Conservation (phyloP, 2,113 vertebrate species). For the Salvelinus fontinalis region DNA sequence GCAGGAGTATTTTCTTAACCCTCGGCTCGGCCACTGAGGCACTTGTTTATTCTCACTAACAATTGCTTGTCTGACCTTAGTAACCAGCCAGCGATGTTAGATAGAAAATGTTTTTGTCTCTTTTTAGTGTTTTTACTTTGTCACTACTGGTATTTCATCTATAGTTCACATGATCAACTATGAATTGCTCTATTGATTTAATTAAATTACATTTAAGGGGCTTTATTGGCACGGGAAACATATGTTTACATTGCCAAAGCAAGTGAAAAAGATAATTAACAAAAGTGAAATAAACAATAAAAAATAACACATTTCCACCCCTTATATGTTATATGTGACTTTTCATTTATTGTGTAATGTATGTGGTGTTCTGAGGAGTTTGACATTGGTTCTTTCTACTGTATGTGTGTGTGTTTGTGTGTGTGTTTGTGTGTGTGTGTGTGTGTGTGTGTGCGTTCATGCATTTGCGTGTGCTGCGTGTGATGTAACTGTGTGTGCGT, state of each 20-base stretch:
- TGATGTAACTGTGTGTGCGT: conserved; percentile 26
- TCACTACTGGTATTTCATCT: conserved; percentile 26
- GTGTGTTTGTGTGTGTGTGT: background rate
- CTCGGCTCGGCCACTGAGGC: background rate
- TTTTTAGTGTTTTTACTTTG: conserved; percentile 1
- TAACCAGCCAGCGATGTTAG: too few species aligned
- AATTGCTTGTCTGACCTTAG: conserved; percentile 53
- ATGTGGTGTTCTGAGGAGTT: background rate
- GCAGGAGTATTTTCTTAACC: conserved; percentile 53
- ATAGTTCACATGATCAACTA: background rate
- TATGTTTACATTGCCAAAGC: too few species aligned
- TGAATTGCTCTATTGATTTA: conserved; percentile 28
- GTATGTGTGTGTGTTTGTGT: background rate
- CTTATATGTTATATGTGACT: background rate
- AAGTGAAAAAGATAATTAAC: too few species aligned
- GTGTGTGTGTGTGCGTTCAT: background rate
- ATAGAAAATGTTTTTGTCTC: conserved; percentile 20
- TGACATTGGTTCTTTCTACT: background rate
- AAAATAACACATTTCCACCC: background rate
- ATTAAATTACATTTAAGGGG: too few species aligned
- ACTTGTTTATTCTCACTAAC: conserved; percentile 56
- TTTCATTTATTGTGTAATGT: background rate
- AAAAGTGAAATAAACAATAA: too few species aligned
- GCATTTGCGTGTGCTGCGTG: background rate
- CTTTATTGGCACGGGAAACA: too few species aligned